Evolutionary conservation across 2,888 invertebrate genomes (phyloP).

Genomic region (Philereme vetulata): DNA sequence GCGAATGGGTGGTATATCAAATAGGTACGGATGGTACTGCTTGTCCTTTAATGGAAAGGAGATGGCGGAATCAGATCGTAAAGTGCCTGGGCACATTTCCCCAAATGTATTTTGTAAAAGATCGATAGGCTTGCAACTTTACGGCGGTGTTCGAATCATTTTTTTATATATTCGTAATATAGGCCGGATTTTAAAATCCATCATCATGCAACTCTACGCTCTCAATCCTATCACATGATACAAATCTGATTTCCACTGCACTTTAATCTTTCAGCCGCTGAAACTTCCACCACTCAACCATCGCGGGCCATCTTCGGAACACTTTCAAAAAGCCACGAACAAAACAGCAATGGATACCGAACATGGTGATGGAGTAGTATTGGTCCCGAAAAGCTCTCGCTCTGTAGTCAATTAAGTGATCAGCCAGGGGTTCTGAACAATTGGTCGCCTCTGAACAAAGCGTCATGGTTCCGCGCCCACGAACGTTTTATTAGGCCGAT

Average conservation of each 20-base stretch:
- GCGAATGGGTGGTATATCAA: no score
- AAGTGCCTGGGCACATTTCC: no score
- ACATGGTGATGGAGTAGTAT: constrained; percentile 27
- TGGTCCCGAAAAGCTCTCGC: constrained; percentile 66
- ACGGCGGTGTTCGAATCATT: no score
- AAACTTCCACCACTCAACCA: constrained; percentile 38
- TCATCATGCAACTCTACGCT: constrained; percentile 48
- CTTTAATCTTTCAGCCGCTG: constrained; percentile 61
- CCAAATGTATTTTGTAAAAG: no score
- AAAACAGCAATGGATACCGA: constrained; percentile 37
- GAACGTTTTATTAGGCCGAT: constrained; percentile 66
- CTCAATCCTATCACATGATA: constrained; percentile 75
- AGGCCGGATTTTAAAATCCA: background rate
- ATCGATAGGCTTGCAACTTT: no score
- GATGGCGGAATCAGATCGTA: no score
- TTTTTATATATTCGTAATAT: no score
- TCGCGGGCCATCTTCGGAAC: constrained; percentile 12
- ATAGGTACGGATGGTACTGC: no score
- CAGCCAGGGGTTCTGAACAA: constrained; percentile 80
- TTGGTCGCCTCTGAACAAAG: constrained; percentile 81
- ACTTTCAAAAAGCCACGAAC: background rate
- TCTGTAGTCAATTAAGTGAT: constrained; percentile 81
- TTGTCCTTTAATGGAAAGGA: no score
- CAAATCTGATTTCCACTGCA: constrained; percentile 79
- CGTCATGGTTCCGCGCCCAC: constrained; percentile 52